phyloP scores from a whole-genome alignment of 2,113 vertebrate genomes.

The Corydoras maculifer region DNA sequence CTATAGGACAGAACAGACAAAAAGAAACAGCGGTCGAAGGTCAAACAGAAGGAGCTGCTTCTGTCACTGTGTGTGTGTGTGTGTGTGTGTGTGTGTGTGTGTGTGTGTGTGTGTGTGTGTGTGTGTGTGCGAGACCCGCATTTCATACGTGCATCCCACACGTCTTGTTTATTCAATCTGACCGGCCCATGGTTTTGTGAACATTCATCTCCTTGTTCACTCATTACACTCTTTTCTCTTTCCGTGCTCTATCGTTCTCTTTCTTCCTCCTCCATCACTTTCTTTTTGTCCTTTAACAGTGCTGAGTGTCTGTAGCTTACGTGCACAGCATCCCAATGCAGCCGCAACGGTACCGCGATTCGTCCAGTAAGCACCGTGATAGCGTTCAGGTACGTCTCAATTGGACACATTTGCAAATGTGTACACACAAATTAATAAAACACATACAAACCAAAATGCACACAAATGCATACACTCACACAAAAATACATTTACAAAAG shows the following conservation, averaged over 20 bases:
- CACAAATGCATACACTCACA: not conserved
- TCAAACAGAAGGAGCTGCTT: conserved; percentile 5
- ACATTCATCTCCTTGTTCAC: not conserved
- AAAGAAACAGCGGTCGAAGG: conserved; percentile 17
- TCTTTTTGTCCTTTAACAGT: conserved; percentile 34
- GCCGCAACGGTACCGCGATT: conserved; percentile 17
- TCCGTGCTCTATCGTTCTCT: not conserved
- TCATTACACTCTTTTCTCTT: not conserved
- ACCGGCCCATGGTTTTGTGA: not conserved
- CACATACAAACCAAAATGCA: not conserved
- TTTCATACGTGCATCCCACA: not conserved
- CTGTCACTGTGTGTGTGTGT: conserved; percentile 15
- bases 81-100: not conserved
- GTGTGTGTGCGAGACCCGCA: not conserved
- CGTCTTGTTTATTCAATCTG: not conserved
- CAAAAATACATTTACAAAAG: not conserved
- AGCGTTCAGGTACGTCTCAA: conserved; percentile 22
- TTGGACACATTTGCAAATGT: not conserved
- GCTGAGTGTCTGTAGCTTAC: conserved; percentile 29
- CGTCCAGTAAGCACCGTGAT: conserved; percentile 6
- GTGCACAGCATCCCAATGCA: conserved; percentile 23
- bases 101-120: conserved; percentile 9
- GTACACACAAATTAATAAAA: not conserved
- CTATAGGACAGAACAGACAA: conserved; percentile 16
- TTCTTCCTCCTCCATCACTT: conserved; percentile 24